Percentiles rank a stretch among this genome's conserved stretches.
phyloP scores from a whole-genome alignment of 2,113 vertebrate species.

The Eolophus roseicapilla region DNA sequence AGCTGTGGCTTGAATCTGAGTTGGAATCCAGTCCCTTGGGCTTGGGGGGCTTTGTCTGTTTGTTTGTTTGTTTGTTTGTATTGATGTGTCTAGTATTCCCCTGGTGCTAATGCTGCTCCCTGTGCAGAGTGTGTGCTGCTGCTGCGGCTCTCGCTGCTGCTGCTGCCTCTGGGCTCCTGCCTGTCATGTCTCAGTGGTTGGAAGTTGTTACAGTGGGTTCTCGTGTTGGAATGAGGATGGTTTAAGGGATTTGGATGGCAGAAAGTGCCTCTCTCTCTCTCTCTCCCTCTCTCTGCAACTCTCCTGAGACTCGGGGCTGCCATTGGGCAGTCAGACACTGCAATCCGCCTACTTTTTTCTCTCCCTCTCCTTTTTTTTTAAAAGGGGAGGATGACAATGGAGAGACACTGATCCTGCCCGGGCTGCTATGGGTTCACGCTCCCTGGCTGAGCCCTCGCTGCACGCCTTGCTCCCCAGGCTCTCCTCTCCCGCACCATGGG shows the following conservation, averaged over 20 bases:
- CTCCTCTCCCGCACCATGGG: not conserved
- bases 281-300: constrained; percentile 52
- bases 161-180: constrained; percentile 73
- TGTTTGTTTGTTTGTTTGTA: constrained; percentile 64
- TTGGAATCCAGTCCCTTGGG: constrained; percentile 68
- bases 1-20: constrained; percentile 66
- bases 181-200: constrained; percentile 85
- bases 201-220: constrained; percentile 81
- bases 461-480: not conserved
- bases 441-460: not conserved
- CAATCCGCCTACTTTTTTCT: constrained; percentile 84
- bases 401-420: constrained; percentile 75
- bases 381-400: constrained; percentile 77
- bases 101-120: constrained; percentile 79
- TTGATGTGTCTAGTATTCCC: constrained; percentile 67
- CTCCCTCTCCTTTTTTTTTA: not conserved
- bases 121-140: constrained; percentile 76
- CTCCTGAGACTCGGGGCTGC: constrained; percentile 84
- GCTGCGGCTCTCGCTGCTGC: constrained; percentile 59
- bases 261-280: constrained; percentile 80
- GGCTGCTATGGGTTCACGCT: not conserved
- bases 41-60: constrained; percentile 41
- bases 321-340: constrained; percentile 85
- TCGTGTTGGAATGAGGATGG: constrained; percentile 81
- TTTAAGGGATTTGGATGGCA: constrained; percentile 88